Evolutionary conservation across 2,797 vertebrate species (phyloP), one percentile per base, ranked within the genome.

Genomic region (Anguilla megastoma): DNA sequence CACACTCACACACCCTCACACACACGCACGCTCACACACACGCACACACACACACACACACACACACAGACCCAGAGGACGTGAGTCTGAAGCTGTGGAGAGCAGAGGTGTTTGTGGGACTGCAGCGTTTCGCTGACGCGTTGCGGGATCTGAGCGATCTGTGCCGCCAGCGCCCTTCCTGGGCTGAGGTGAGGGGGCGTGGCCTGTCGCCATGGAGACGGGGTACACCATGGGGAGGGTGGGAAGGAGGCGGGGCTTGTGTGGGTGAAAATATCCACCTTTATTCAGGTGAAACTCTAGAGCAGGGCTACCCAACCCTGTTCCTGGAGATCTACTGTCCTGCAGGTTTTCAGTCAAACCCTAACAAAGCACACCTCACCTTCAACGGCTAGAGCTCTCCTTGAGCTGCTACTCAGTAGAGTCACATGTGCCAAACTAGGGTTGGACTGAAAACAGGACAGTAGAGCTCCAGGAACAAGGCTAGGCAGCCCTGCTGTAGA

Each of bases 131-230:
- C 36, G 89, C 91, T 0, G 95, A 93, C 1, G 96, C 97, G 0
- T 94, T 98, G 91, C 91, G 90, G 27, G 97, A 98, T 93, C 93
- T 98, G 87, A 95, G 97, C 1, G 92, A 95, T 21, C 94, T 97
- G 89, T 97, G 97, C 92, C 93, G 86, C 91, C 93, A 95, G 92
- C 95, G 96, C 86, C 97, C 97, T 41, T 95, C 90, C 86, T 94
- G 96, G 91, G 94, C 92, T 0, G 94, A 97, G 96, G 97, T 98
- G 90, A 94, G 94, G 84, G 66, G 86, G 33, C 30, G 71, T 7
- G n/a, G 74, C 74, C 33, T 36, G 33, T 76, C 0, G 12, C 33
- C 74, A 76, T 36, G 74, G 74, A 41, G 30, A 76, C 33, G 33
- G 74, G 33, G 6, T 7, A 14, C 10, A 16, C 21, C 58, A 18